Conservation (phyloP, 2,888 invertebrate genomes). For the Carpatolechia fugitivella region DNA sequence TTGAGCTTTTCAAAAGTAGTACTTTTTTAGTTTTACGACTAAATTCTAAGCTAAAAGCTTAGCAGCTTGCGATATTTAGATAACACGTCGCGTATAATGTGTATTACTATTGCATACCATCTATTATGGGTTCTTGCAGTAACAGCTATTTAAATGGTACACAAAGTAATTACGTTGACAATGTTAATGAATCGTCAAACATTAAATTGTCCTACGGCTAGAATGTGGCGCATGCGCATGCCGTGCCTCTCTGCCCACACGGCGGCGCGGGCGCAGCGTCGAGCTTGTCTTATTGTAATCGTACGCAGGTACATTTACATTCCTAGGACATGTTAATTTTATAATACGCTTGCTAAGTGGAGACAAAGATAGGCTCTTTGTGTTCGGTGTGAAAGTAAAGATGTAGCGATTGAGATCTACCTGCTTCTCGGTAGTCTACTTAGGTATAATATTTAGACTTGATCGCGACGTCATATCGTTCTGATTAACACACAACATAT, state of each 20-base stretch:
- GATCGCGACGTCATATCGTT: too few species aligned
- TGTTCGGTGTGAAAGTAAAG: neutral
- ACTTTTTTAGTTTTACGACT: too few species aligned
- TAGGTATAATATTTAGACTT: too few species aligned
- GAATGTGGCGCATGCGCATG: constrained; percentile 5
- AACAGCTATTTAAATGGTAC: neutral
- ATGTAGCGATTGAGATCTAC: neutral
- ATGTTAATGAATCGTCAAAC: neutral
- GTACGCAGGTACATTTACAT: constrained; percentile 21
- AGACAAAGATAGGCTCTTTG: neutral
- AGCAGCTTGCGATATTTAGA: too few species aligned
- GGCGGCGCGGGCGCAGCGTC: neutral
- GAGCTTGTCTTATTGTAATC: constrained; percentile 16
- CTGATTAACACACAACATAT: too few species aligned
- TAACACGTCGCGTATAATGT: too few species aligned
- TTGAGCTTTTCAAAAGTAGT: too few species aligned
- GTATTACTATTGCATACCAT: too few species aligned
- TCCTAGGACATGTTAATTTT: constrained; percentile 17
- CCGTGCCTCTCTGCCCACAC: constrained; percentile 15
- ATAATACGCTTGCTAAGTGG: constrained; percentile 7
- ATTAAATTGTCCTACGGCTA: neutral
- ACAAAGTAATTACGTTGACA: neutral
- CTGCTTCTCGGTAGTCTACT: neutral
- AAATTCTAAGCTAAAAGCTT: too few species aligned
- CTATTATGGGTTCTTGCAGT: too few species aligned